Evolutionary conservation across 2,797 vertebrate species (phyloP), one percentile per base, ranked within the genome.

Genomic region (Chaenodraco wilsoni): DNA sequence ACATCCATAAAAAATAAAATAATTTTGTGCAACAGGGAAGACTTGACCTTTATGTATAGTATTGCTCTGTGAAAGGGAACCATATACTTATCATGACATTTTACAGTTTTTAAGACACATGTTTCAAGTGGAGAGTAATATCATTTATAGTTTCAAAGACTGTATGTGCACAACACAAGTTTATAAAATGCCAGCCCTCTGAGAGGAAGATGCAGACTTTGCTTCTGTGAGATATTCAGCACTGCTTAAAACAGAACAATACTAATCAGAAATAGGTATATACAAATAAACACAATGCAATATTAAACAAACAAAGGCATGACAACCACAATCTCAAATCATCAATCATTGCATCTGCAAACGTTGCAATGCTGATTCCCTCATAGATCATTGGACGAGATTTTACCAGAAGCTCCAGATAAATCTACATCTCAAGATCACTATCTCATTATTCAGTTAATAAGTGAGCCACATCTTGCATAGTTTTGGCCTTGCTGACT

Each of bases 141-240:
- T 27, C 3, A 27, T 27, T 3, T 27, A 27, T 27, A 27, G 23
- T 27, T 27, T 27, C 23, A 27, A 27, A 27, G 23, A 27, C 23
- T 27, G 23, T 2, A 15, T 46, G 12, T 51, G 49, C 2, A 61
- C 15, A 54, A 56, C 14, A 73, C 15, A 58, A 55, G 23, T 23
- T 23, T 23, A 23, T 23, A 23, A 64, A 6, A 44, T 10, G 27
- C 2, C 62, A 43, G 1, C 13, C 10, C n/a, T 73, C 31, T 63
- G 76, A 21, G 82, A 66, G 11, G 83, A 78, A 14, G 87, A 82
- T 7, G 81, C 64, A 48, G 17, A 21, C 8, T 4, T 59, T 46
- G 63, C 14, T 56, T 86, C 89, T 43, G 79, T 15, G 19, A 84
- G 67, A 65, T 74, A 27, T 4, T 27, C 23, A 27, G 23, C 23